phyloP scores from a whole-genome alignment of 2,888 invertebrate genomes.

The Euzetes globulus region DNA sequence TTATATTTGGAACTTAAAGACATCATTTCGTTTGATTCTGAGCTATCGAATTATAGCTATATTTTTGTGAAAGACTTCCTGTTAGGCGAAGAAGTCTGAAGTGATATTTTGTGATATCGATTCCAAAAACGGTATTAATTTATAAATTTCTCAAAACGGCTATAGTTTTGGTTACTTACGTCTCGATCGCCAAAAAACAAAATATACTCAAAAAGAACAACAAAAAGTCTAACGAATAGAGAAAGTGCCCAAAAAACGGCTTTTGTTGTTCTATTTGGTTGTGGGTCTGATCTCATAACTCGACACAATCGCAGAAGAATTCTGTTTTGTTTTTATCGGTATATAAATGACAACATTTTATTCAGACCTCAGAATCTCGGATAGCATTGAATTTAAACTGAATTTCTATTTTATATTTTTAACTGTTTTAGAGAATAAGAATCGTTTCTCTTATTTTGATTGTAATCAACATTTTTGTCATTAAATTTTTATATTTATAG shows the following conservation, averaged over 20 bases:
- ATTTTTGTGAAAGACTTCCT: slow-evolving; percentile 17
- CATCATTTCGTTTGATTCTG: not conserved
- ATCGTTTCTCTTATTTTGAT: not conserved
- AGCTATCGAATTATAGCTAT: slow-evolving; percentile 20
- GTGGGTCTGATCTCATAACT: not conserved
- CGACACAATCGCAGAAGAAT: not conserved
- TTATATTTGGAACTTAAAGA: not conserved
- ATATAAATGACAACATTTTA: not conserved
- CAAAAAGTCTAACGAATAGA: not conserved
- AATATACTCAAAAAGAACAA: not conserved
- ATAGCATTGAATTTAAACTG: not conserved
- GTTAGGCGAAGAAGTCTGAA: not conserved
- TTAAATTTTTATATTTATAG: not conserved
- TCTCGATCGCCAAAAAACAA: not conserved
- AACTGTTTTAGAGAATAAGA: not conserved
- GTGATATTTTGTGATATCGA: slow-evolving; percentile 22
- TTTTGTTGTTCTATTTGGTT: not conserved
- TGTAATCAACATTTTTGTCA: not conserved
- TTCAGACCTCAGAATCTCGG: not conserved
- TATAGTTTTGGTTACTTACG: not conserved
- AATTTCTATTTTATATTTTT: not conserved
- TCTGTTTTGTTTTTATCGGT: not conserved
- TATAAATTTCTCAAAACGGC: not conserved
- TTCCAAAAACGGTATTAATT: not conserved
- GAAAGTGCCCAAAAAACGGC: not conserved